phyloP scores from a whole-genome alignment of 2,797 vertebrate species.

The Cryptoprocta ferox region DNA sequence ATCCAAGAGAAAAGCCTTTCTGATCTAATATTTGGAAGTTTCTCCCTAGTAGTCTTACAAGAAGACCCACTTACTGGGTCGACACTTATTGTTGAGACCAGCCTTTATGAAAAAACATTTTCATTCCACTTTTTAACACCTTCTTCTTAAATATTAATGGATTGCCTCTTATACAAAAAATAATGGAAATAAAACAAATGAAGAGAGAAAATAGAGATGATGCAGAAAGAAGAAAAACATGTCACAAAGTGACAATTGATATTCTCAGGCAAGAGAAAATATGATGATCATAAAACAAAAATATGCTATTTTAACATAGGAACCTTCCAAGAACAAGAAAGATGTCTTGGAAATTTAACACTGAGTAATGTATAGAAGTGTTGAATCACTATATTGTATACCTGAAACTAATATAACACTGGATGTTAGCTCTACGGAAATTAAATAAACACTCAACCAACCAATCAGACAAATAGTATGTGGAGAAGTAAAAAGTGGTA shows the following conservation, averaged over 20 bases:
- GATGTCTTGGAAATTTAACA: not conserved
- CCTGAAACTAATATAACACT: not conserved
- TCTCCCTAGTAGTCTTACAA: not conserved
- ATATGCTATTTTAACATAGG: not conserved
- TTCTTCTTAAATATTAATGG: not conserved
- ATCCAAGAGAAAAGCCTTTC: not conserved
- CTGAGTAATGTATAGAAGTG: not conserved
- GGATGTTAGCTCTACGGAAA: not conserved
- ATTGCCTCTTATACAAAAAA: not conserved
- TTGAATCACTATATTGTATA: not conserved
- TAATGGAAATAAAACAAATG: not conserved
- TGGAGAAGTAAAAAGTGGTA: not conserved
- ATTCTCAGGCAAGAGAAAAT: not conserved
- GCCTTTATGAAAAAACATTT: not conserved
- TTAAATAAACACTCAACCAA: not conserved
- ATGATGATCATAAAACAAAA: not conserved
- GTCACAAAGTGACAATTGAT: not conserved
- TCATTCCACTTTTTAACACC: not conserved
- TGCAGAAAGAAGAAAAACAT: not conserved
- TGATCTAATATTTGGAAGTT: not conserved
- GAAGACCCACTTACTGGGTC: not conserved
- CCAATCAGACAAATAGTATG: not conserved
- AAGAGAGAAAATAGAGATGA: not conserved
- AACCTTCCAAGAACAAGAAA: constrained; percentile 13
- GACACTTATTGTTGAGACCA: not conserved